Conservation (phyloP, 2,113 vertebrate genomes). For the Cheilinus undulatus region DNA sequence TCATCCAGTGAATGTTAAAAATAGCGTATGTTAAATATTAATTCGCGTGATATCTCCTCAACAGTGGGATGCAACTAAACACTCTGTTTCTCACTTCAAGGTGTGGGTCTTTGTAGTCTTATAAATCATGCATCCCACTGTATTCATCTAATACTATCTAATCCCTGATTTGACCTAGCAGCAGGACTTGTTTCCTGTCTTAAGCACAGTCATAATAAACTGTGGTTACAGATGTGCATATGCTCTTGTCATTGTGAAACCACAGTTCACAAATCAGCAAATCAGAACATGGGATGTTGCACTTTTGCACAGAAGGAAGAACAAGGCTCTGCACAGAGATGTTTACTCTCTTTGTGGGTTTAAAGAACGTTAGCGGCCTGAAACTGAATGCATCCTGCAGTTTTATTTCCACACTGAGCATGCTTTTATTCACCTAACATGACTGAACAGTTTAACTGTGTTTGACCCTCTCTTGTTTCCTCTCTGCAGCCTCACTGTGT, state of each 20-base stretch:
- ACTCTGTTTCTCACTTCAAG: too few species aligned
- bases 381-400: too few species aligned
- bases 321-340: slow-evolving; percentile 20
- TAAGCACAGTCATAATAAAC: not conserved
- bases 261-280: not conserved
- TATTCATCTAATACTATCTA: too few species aligned
- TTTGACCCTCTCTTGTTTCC: not conserved
- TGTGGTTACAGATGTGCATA: slow-evolving; percentile 8
- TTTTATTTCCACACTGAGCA: too few species aligned
- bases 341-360: not conserved
- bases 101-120: too few species aligned
- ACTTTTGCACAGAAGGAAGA: slow-evolving; percentile 37
- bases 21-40: not conserved
- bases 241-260: slow-evolving; percentile 42
- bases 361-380: not conserved
- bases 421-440: too few species aligned
- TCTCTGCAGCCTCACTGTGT: slow-evolving; percentile 73
- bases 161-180: accelerated
- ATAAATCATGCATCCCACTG: not conserved
- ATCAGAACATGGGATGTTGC: slow-evolving; percentile 23
- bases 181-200: not conserved
- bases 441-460: not conserved
- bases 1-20: too few species aligned
- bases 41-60: not conserved
- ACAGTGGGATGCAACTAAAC: too few species aligned